A percentile compares a stretch with the other conserved stretches of the same genome.
These are phyloP conservation scores for Archips xylosteana DNA, from an alignment of 2,888 invertebrate genomes.

Conservation along the genomic window DNA sequence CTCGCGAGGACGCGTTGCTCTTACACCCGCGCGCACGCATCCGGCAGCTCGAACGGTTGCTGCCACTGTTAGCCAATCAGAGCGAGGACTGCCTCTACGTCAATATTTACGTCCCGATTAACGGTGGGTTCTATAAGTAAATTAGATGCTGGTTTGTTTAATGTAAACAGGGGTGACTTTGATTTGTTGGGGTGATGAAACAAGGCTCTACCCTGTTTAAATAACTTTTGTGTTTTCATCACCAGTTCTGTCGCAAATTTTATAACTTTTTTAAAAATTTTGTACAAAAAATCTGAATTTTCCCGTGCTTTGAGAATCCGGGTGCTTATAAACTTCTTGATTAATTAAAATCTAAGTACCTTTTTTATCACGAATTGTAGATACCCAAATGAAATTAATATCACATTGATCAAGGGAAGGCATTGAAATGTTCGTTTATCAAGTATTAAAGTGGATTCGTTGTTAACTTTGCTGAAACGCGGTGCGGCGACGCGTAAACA, in stretches of 20 bases:
- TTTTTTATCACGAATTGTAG: background rate
- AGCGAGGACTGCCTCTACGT: conserved; percentile 99
- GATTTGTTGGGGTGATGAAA: background rate
- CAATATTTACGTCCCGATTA: conserved; percentile 95
- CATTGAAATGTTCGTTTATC: conserved; percentile 35
- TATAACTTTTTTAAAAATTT: background rate
- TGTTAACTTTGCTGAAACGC: conserved; percentile 38
- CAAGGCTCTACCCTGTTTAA: background rate
- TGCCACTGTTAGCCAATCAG: conserved; percentile 95
- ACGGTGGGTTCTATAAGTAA: background rate
- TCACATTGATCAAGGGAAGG: conserved; percentile 22
- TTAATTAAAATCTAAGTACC: no score
- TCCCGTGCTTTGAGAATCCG: background rate
- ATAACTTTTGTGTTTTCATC: background rate
- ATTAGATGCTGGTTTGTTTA: conserved; percentile 4
- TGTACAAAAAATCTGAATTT: background rate
- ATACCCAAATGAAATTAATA: conserved; percentile 7
- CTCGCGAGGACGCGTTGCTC: conserved; percentile 87
- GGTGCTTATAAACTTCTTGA: no score
- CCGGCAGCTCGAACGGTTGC: conserved; percentile 92
- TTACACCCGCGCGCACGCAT: conserved; percentile 93
- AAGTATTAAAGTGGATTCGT: conserved; percentile 38
- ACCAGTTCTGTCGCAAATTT: background rate
- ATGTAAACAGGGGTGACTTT: conserved; percentile 8
- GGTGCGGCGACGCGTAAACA: conserved; percentile 38